These are phyloP conservation scores for Calephelis perditalis DNA, from an alignment of 2,888 invertebrate species.

Conservation along the genomic window DNA sequence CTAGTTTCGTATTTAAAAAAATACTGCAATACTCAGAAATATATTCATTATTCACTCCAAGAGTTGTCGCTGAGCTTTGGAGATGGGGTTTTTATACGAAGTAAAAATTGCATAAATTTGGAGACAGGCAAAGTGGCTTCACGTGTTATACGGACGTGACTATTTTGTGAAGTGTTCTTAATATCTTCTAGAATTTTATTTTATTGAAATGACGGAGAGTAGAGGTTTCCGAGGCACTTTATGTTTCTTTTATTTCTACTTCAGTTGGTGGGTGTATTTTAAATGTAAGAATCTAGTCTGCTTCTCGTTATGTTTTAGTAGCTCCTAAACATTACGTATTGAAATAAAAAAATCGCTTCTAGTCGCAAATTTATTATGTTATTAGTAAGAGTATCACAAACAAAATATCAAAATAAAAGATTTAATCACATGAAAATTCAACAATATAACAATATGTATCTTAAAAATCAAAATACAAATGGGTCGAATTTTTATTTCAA, in stretches of 20 bases:
- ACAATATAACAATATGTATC: too few species aligned
- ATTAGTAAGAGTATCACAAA: too few species aligned
- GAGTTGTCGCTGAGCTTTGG: slow-evolving; percentile 17
- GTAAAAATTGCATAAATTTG: slow-evolving; percentile 57
- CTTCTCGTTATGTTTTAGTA: too few species aligned
- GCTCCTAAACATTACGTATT: too few species aligned
- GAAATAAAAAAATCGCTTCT: too few species aligned
- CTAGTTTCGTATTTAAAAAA: background rate
- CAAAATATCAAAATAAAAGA: too few species aligned
- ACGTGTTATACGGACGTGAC: slow-evolving; percentile 59
- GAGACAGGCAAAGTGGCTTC: slow-evolving; percentile 60
- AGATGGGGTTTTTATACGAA: slow-evolving; percentile 17
- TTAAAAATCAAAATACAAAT: too few species aligned
- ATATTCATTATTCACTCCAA: slow-evolving; percentile 15
- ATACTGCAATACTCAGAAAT: slow-evolving; percentile 10
- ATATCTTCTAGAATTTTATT: slow-evolving; percentile 20
- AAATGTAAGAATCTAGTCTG: too few species aligned
- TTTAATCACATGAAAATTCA: too few species aligned
- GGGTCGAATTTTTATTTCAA: too few species aligned
- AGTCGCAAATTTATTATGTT: too few species aligned
- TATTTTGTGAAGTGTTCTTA: slow-evolving; percentile 44
- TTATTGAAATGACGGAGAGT: slow-evolving; percentile 14
- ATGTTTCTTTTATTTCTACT: background rate
- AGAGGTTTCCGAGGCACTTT: background rate
- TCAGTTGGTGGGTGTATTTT: too few species aligned